Base-by-base conservation (phyloP, 2,888 invertebrate genomes). In the Holacanthella duospinosa region DNA sequence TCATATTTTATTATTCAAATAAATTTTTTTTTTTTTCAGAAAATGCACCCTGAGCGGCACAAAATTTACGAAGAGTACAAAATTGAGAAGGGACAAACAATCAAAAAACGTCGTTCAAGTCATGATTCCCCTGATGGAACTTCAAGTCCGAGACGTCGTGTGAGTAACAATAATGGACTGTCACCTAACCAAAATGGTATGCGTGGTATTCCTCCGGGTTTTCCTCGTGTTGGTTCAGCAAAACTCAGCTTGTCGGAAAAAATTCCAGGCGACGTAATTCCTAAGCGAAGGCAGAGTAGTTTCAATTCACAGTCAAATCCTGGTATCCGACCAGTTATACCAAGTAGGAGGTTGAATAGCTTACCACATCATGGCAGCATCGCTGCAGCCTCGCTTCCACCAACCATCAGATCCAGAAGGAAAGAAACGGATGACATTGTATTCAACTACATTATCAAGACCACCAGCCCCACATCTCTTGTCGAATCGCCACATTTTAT, bases 401-500 rank as follows among this genome's bases (percentile, higher is more conserved):
- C 48, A 4, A 48, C 48, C 21, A 48, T 48, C 21, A 48, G 21
- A 48, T 9, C 48, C 21, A 9, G 48, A 9, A 9, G 48, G 48
- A 48, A 48, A 21, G 48, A 48, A 21, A 48, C 48, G 4, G 48
- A 48, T 48, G 48, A 48, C 48, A 48, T 48, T 48, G 48, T 48
- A 16, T 48, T 48, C 21, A 48, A 21, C 21, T 48, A n/a, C 21
- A 48, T 48, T 21, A 48, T 48, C 12, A 9, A 21, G 21, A 48
- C 16, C 48, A 4, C 4, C 4, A 48, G 48, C 48, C 48, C 48
- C 12, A 48, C 48, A n/a, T 48, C 48, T 16, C 48, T 48, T 21
- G 48, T 48, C 48, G 48, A 48, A 48, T 48, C 48, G 6, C 48
- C 48, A 4, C 48, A 48, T 21, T 48, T 48, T 21, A 48, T 48